Base-by-base conservation (phyloP, 2,888 invertebrate genomes). In the Andrena fulva region DNA sequence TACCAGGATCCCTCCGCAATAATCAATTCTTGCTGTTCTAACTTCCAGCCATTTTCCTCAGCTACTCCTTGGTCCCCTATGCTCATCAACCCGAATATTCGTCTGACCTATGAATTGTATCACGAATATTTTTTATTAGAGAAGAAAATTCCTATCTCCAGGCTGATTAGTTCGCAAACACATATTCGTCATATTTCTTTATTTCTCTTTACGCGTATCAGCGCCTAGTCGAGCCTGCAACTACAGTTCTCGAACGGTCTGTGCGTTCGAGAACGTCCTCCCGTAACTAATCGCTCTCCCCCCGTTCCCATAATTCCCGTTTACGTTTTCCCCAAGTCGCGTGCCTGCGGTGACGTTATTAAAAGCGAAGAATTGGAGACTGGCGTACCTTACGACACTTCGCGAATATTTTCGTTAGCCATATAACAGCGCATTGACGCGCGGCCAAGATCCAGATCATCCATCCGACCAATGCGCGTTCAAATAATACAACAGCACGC, bases 401-500 rank as follows among this genome's bases (percentile, higher is more conserved):
- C 7, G 20, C 33, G 73, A 84, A 80, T 79, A 85, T 78, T 72
- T 72, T 71, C 50, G 74, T 33, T 66, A 76, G 60, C 54, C 48
- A 48, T 63, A 66, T 50, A 78, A 71, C 78, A 59, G 68, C 42
- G 68, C 68, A 85, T 85, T 84, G 85, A 85, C 73, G 63, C 78
- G 42, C 56, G 50, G 85, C 80, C 84, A 85, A 86, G 74, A 85
- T 70, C 33, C 67, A 73, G 48, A 27, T 48, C 33, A 42, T 73
- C 72, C 72, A 79, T 72, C 35, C 29, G 50, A 60, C 84, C 78
- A 79, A 78, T 77, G 64, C 69, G n/a, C 10, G 48, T 72, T 75
- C 69, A 76, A 82, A 78, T 84, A 78, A 79, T 73, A 69, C 35
- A 35, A 24, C 24, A 1, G 8, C 4, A 1, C 2, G 20, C 27